Percentiles rank a stretch among this genome's conserved stretches.
These are phyloP conservation scores for Pasiphila rectangulata DNA, from an alignment of 2,888 invertebrate species.

Conservation along the genomic window DNA sequence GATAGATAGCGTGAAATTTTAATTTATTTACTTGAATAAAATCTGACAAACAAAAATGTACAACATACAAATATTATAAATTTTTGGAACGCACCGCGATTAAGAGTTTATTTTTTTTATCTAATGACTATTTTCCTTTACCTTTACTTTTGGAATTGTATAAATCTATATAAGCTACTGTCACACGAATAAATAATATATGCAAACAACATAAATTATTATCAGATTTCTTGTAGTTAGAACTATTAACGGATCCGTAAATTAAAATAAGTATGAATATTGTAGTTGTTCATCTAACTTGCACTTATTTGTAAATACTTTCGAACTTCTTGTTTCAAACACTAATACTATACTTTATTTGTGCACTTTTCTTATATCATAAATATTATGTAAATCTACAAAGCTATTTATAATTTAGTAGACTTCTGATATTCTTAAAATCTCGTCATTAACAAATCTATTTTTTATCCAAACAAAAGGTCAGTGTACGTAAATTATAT, in stretches of 20 bases:
- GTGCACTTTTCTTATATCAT: constrained; percentile 7
- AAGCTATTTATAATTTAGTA: background rate
- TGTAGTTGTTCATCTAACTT: constrained; percentile 14
- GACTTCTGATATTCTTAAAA: background rate
- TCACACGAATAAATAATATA: background rate
- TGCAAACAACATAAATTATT: constrained; percentile 2
- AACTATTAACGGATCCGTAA: constrained; percentile 10
- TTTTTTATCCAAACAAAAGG: background rate
- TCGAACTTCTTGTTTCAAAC: constrained; percentile 5
- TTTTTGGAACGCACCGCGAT: no score
- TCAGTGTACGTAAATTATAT: background rate
- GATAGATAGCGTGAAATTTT: background rate
- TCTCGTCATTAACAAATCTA: background rate
- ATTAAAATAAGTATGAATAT: constrained; percentile 8
- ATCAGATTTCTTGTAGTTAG: constrained; percentile 10
- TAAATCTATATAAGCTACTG: no score
- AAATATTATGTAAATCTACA: background rate
- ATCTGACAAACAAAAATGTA: no score
- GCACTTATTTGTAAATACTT: constrained; percentile 23
- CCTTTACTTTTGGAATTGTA: no score
- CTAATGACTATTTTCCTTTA: no score
- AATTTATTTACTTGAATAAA: no score
- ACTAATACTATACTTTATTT: constrained; percentile 9
- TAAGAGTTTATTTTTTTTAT: no score
- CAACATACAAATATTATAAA: no score